phyloP scores from a whole-genome alignment of 2,113 vertebrate species.

The Sapayoa aenigma region DNA sequence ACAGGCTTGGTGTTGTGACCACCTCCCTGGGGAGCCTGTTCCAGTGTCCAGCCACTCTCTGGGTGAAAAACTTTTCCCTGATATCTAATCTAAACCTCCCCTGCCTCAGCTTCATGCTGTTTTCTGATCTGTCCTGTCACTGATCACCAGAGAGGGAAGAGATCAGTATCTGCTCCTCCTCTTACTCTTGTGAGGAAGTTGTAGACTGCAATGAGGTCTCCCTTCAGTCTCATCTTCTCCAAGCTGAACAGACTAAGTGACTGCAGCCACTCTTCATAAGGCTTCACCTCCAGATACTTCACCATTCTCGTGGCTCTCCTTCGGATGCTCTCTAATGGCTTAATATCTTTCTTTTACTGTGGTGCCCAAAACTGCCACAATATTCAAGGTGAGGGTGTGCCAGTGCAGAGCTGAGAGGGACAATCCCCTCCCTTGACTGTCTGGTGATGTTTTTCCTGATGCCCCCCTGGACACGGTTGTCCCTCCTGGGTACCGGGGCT shows the following conservation, averaged over 20 bases:
- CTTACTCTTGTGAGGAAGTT: background rate
- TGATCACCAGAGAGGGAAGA: background rate
- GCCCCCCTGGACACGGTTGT: background rate
- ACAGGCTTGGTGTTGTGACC: background rate
- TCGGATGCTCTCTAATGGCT: background rate
- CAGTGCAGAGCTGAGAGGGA: background rate
- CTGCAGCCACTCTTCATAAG: accelerated
- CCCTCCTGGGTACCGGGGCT: background rate
- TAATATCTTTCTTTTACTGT: background rate
- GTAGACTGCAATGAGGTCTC: background rate
- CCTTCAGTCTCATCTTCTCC: background rate
- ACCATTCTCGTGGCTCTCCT: background rate
- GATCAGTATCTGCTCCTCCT: background rate
- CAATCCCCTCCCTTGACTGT: background rate
- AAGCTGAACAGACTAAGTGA: background rate
- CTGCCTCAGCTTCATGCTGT: background rate
- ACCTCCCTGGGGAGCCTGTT: background rate
- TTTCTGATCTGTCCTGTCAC: background rate
- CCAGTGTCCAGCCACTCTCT: background rate
- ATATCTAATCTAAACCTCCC: background rate
- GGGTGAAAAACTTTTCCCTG: background rate
- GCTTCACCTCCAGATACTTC: background rate
- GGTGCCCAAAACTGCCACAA: background rate
- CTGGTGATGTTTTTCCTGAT: background rate
- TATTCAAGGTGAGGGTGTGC: background rate